Conservation (phyloP, 2,113 vertebrate genomes). For the Notothenia rossii region DNA sequence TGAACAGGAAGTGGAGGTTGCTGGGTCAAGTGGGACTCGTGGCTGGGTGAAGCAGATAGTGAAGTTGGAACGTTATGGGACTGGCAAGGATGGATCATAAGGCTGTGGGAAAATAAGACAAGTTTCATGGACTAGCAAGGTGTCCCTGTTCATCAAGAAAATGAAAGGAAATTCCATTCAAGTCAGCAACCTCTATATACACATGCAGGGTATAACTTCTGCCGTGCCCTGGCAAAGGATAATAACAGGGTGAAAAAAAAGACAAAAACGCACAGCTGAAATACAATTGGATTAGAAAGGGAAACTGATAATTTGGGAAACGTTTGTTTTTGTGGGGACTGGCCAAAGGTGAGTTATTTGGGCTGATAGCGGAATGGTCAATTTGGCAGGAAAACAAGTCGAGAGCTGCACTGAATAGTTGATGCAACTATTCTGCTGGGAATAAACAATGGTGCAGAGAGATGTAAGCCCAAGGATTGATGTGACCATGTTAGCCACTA, state of each 20-base stretch:
- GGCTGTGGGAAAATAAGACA: slow-evolving; percentile 1
- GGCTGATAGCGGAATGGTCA: slow-evolving; percentile 32
- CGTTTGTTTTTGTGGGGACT: slow-evolving; percentile 47
- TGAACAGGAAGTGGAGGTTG: slow-evolving; percentile 44
- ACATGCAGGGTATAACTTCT: slow-evolving; percentile 36
- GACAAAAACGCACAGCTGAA: slow-evolving; percentile 17
- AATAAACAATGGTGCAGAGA: slow-evolving; percentile 14
- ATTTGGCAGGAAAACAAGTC: slow-evolving; percentile 40
- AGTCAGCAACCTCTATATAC: slow-evolving; percentile 39
- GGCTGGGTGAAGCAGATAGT: slow-evolving; percentile 59
- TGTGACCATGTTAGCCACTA: slow-evolving; percentile 10
- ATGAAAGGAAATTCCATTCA: slow-evolving; percentile 23
- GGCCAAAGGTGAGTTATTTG: slow-evolving; percentile 49
- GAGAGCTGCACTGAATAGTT: slow-evolving; percentile 40
- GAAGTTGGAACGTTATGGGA: slow-evolving; percentile 35
- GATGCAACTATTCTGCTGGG: slow-evolving; percentile 37
- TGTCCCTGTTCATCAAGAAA: slow-evolving; percentile 44
- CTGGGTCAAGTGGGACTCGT: slow-evolving; percentile 58
- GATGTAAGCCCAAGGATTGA: slow-evolving; percentile 32
- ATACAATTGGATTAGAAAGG: slow-evolving; percentile 18
- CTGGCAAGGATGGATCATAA: slow-evolving; percentile 33
- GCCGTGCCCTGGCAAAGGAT: slow-evolving; percentile 41
- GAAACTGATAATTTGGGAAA: slow-evolving; percentile 33
- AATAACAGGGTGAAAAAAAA: slow-evolving; percentile 33
- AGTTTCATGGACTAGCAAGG: slow-evolving; percentile 20